phyloP scores from a whole-genome alignment of 1,140 invertebrate species.

The Chionoecetes opilio region DNA sequence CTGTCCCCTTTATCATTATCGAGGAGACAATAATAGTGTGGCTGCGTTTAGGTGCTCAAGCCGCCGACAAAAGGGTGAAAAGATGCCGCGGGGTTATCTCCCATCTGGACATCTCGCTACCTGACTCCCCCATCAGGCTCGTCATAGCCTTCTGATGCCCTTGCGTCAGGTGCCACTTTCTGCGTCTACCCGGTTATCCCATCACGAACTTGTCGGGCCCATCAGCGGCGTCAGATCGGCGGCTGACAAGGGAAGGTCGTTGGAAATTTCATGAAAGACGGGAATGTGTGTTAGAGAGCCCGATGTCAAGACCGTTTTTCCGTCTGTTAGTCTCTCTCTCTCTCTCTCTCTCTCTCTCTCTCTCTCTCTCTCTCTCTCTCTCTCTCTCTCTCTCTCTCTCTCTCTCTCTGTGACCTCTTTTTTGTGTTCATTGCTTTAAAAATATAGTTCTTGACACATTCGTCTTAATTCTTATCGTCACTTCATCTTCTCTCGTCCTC shows the following conservation, averaged over 20 bases:
- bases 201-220: neutral
- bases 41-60: neutral
- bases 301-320: neutral
- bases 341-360: neutral
- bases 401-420: no score
- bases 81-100: neutral
- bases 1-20: neutral
- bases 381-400: no score
- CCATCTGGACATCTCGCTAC: neutral
- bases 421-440: neutral
- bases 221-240: neutral
- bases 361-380: neutral
- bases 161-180: neutral
- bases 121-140: conserved; percentile 2
- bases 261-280: neutral
- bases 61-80: neutral
- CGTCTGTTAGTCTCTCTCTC: no score
- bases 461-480: no score
- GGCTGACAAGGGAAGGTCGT: conserved; percentile 1
- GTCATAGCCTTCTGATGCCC: neutral
- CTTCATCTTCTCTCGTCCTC: no score
- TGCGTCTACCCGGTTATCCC: conserved; percentile 5
- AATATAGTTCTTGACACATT: neutral
- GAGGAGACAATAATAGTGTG: neutral
- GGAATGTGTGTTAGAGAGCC: neutral